A percentile compares a stretch with the other conserved stretches of the same genome.
These are phyloP conservation scores for Ceryle rudis DNA, from an alignment of 2,797 vertebrate species.

Conservation along the genomic window DNA sequence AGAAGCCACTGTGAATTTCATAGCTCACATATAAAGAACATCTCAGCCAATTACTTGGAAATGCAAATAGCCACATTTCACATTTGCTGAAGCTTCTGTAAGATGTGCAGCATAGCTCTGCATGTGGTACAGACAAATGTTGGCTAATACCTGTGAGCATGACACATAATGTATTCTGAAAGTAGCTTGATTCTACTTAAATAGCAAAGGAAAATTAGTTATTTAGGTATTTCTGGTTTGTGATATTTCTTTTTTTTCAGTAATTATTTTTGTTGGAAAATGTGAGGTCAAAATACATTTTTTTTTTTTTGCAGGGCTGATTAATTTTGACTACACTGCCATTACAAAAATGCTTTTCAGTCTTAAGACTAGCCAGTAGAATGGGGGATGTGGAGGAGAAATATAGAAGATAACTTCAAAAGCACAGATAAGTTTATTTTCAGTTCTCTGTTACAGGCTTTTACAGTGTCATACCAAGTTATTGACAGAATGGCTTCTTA, in stretches of 20 bases:
- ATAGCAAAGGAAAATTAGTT: not conserved
- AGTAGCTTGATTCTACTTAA: not conserved
- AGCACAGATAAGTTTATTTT: not conserved
- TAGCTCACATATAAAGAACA: not conserved
- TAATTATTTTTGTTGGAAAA: not conserved
- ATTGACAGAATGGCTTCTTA: not conserved
- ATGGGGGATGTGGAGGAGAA: not conserved
- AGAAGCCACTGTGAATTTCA: not conserved
- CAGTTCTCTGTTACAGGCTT: not conserved
- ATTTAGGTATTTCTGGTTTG: not conserved
- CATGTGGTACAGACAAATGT: not conserved
- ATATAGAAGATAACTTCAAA: not conserved
- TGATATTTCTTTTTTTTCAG: not conserved
- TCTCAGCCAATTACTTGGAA: not conserved
- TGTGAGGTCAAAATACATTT: not conserved
- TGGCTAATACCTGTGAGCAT: not conserved
- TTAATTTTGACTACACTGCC: not conserved
- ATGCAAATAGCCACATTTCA: not conserved
- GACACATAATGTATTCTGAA: not conserved
- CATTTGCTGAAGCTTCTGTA: not conserved
- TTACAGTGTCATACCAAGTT: not conserved
- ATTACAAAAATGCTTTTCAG: not conserved
- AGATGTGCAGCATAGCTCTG: not conserved
- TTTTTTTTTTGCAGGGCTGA: not conserved
- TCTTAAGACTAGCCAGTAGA: not conserved